These are phyloP conservation scores for Halictus ligatus DNA, from an alignment of 2,888 invertebrate genomes.

Conservation along the genomic window DNA sequence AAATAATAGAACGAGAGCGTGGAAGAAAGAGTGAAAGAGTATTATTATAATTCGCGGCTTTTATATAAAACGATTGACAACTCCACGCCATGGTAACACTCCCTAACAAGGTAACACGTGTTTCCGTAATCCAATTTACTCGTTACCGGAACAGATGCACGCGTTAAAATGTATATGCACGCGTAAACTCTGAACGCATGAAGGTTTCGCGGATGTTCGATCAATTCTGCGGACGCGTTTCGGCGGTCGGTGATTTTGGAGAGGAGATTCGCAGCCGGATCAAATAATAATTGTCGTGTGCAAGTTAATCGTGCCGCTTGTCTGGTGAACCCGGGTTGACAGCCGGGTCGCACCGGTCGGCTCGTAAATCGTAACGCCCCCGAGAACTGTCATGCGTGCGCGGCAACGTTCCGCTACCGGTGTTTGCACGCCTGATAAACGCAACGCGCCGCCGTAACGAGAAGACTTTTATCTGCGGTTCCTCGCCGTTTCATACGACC, in stretches of 20 bases:
- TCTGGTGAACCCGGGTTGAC: slow-evolving; percentile 28
- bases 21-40: no score
- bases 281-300: slow-evolving; percentile 3
- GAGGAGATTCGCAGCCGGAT: neutral
- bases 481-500: neutral
- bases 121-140: no score
- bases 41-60: no score
- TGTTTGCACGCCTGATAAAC: slow-evolving; percentile 29
- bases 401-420: neutral
- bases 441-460: neutral
- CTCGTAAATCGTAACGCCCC: slow-evolving; percentile 68
- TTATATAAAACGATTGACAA: no score
- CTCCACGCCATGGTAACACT: no score
- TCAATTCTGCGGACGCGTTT: neutral
- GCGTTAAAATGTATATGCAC: no score
- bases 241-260: neutral
- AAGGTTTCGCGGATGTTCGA: neutral
- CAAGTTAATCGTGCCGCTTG: slow-evolving; percentile 44
- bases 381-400: slow-evolving; percentile 41
- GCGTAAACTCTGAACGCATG: no score
- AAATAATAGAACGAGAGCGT: no score
- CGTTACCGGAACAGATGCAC: no score
- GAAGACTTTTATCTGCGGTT: neutral
- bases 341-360: slow-evolving; percentile 10
- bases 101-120: no score